Conservation (phyloP, 2,113 vertebrate genomes). For the Ursus arctos region DNA sequence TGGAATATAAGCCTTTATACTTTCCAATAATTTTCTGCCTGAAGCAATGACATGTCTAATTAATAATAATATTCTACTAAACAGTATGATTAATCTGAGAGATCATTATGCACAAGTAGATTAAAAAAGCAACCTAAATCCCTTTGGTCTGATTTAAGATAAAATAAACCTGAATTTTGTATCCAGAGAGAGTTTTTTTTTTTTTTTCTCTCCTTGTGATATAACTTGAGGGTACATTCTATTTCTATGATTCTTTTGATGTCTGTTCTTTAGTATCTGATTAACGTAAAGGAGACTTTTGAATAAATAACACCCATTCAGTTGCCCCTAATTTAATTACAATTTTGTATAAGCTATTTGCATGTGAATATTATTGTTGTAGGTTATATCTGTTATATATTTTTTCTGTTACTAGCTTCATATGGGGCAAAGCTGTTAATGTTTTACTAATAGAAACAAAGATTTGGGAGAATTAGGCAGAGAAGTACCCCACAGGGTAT, state of each 20-base stretch:
- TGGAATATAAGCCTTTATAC: slow-evolving; percentile 71
- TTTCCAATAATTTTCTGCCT: slow-evolving; percentile 78
- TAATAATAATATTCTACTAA: slow-evolving; percentile 80
- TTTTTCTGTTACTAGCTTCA: slow-evolving; percentile 30
- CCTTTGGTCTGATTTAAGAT: slow-evolving; percentile 74
- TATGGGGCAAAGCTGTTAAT: not conserved
- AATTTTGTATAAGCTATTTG: slow-evolving; percentile 63
- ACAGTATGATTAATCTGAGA: slow-evolving; percentile 73
- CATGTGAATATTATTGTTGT: slow-evolving; percentile 32
- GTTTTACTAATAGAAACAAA: slow-evolving; percentile 12
- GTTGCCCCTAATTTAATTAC: slow-evolving; percentile 62
- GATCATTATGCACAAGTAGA: slow-evolving; percentile 78
- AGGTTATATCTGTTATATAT: not conserved
- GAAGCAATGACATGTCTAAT: slow-evolving; percentile 80
- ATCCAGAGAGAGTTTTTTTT: slow-evolving; percentile 56
- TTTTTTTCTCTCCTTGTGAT: slow-evolving; percentile 42
- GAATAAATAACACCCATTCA: slow-evolving; percentile 67
- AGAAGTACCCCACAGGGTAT: not conserved
- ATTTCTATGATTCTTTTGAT: slow-evolving; percentile 50
- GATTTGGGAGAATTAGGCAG: not conserved
- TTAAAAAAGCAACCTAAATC: slow-evolving; percentile 81
- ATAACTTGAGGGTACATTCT: slow-evolving; percentile 44
- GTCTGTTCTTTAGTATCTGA: slow-evolving; percentile 67
- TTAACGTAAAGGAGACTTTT: slow-evolving; percentile 74
- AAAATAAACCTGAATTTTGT: slow-evolving; percentile 78